Evolutionary conservation across 2,797 vertebrate species (phyloP).

Genomic region (Clarias laeviceps): DNA sequence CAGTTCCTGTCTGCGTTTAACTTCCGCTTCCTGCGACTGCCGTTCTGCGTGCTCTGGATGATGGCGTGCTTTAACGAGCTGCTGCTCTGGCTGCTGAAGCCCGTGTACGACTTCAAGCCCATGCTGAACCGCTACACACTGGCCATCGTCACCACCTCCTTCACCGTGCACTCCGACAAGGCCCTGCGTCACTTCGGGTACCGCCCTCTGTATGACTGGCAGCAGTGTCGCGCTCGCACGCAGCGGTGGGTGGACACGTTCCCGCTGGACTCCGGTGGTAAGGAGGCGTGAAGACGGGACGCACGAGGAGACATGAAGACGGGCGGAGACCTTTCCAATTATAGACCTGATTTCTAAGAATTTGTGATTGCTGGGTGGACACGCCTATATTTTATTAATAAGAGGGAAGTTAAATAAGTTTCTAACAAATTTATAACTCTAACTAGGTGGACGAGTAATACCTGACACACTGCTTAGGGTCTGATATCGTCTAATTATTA

Average conservation of each 20-base stretch:
- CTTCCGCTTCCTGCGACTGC: conserved; percentile 76
- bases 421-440: neutral
- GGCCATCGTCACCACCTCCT: conserved; percentile 79
- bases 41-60: conserved; percentile 72
- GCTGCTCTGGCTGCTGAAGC: conserved; percentile 78
- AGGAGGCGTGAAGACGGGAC: conserved; percentile 4
- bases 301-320: neutral
- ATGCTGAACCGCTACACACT: conserved; percentile 84
- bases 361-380: neutral
- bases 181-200: conserved; percentile 83
- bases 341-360: neutral
- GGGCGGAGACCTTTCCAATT: neutral
- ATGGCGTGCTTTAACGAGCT: conserved; percentile 76
- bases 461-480: neutral
- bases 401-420: too few relatives aligned
- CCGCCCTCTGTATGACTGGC: conserved; percentile 81
- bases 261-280: conserved; percentile 35
- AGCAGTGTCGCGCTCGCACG: conserved; percentile 76
- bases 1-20: conserved; percentile 77
- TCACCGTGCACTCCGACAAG: conserved; percentile 84
- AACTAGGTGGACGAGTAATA: neutral
- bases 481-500: neutral
- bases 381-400: neutral
- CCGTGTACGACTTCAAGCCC: conserved; percentile 74
- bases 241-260: conserved; percentile 76